These are phyloP conservation scores for Speoplatyrhinus poulsoni DNA, from an alignment of 2,113 vertebrate genomes.

Conservation along the genomic window DNA sequence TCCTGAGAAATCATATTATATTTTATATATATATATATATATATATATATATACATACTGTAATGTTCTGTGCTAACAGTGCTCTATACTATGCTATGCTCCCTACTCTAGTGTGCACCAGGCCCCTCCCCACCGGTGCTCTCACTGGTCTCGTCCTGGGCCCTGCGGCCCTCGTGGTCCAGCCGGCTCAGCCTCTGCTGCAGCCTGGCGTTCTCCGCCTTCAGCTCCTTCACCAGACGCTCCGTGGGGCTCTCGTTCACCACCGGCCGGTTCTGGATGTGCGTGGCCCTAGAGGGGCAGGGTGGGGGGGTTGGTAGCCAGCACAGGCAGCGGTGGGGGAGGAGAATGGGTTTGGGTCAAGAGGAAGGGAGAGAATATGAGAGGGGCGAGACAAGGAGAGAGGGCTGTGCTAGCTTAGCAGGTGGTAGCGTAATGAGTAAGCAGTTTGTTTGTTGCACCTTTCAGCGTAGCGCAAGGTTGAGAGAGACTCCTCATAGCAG, in stretches of 20 bases:
- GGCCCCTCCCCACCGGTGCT: not conserved
- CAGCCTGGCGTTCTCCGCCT: conserved; percentile 77
- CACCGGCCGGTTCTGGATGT: conserved; percentile 84
- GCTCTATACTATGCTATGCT: not conserved
- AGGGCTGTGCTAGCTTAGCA: too few relatives aligned
- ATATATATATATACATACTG: too few relatives aligned
- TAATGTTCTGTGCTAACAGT: not conserved
- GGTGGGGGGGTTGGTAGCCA: not conserved
- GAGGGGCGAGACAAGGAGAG: not conserved
- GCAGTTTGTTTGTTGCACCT: conserved; percentile 64
- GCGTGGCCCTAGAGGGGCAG: conserved; percentile 81
- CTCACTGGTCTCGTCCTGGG: conserved; percentile 78
- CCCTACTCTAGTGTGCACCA: not conserved
- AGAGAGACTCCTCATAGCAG: conserved; percentile 86
- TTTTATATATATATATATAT: not conserved
- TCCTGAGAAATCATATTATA: not conserved
- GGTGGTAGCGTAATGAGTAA: not conserved
- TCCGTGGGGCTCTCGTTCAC: conserved; percentile 86
- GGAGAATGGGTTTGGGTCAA: not conserved
- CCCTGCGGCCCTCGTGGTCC: conserved; percentile 73
- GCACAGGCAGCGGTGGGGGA: not conserved
- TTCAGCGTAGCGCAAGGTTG: conserved; percentile 84
- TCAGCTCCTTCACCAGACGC: conserved; percentile 78
- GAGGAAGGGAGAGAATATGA: not conserved
- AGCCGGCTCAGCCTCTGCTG: conserved; percentile 71